phyloP scores from a whole-genome alignment of 2,888 invertebrate species.

The Aproaerema taeniolella region DNA sequence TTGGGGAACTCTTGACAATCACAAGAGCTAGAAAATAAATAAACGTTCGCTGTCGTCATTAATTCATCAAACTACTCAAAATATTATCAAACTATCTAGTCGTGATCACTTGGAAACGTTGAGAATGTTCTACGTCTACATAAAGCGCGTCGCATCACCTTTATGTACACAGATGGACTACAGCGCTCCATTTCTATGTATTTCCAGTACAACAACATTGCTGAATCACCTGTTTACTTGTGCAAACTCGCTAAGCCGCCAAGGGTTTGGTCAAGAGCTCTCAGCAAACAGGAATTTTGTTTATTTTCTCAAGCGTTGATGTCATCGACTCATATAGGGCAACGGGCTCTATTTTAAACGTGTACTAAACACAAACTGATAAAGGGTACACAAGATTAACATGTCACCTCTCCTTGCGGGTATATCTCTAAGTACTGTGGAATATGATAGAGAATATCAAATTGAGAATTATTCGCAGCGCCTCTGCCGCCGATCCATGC shows the following conservation, averaged over 20 bases:
- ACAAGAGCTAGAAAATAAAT: no score
- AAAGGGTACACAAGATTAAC: slow-evolving; percentile 6
- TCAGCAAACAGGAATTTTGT: slow-evolving; percentile 15
- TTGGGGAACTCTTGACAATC: slow-evolving; percentile 11
- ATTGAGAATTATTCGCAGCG: slow-evolving; percentile 1
- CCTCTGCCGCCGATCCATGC: no score
- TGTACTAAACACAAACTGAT: slow-evolving; percentile 6
- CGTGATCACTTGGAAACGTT: slow-evolving; percentile 1
- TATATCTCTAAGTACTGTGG: slow-evolving; percentile 1
- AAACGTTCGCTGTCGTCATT: background rate
- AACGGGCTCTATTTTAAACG: slow-evolving; percentile 1
- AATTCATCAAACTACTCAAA: background rate
- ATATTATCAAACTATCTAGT: background rate
- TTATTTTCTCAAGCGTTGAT: slow-evolving; percentile 22
- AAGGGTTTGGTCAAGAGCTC: slow-evolving; percentile 33
- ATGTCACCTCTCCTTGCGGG: background rate
- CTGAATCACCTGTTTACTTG: slow-evolving; percentile 58
- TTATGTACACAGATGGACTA: slow-evolving; percentile 52
- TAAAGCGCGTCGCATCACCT: background rate
- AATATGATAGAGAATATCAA: slow-evolving; percentile 3
- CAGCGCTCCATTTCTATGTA: slow-evolving; percentile 43
- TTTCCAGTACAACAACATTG: slow-evolving; percentile 33
- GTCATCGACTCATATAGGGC: slow-evolving; percentile 27
- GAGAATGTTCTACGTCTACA: background rate
- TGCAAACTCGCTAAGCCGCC: slow-evolving; percentile 27